Evolutionary conservation across 1,140 invertebrate species (phyloP), one percentile per base, ranked within the genome.

Genomic region (Drosophila micromelanica): DNA sequence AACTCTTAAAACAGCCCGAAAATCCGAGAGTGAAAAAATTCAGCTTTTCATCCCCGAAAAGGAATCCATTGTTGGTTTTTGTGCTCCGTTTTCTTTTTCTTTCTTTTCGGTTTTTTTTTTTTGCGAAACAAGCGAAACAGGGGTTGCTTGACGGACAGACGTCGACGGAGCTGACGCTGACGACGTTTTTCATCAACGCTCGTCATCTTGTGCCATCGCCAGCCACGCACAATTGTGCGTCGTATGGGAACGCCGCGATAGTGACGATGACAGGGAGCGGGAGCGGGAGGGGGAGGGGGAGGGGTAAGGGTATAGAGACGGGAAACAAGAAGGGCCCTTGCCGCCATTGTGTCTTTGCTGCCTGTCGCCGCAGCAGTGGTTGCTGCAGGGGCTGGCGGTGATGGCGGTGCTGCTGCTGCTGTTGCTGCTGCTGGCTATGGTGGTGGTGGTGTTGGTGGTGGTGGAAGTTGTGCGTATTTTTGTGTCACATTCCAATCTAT

Each of bases 401-500:
- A 35, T 74, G 76, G 52, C 55, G 68, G 40, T 46, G 74, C 38
- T 61, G 46, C 32, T 46, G 57, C 27, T 54, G 74, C 38, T 61
- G 46, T 27, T 46, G 52, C 27, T 54, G 27, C 27, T 27, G 27
- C 27, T 27, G 27, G 27, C 27, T 27, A 6, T 27, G 9, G 15
- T 43, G 37, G 43, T 59, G 63, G 71, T 52, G 68, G 38, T 35
- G 48, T 5, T 68, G 64, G 70, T 68, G 77, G 76, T 84, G 73
- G 76, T 91, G 86, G 86, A 68, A 79, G 82, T 75, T 90, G 73
- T 90, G 87, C 80, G 84, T 91, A 86, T 91, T 89, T 91, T 90
- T 91, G 84, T 91, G 90, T 91, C 90, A 91, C 90, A 91, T 91
- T 91, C 90, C 90, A 91, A 91, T 91, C 90, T 91, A 91, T 91